These are phyloP conservation scores for Rhinolophus sinicus DNA, from an alignment of 2,113 vertebrate genomes.

Conservation along the genomic window DNA sequence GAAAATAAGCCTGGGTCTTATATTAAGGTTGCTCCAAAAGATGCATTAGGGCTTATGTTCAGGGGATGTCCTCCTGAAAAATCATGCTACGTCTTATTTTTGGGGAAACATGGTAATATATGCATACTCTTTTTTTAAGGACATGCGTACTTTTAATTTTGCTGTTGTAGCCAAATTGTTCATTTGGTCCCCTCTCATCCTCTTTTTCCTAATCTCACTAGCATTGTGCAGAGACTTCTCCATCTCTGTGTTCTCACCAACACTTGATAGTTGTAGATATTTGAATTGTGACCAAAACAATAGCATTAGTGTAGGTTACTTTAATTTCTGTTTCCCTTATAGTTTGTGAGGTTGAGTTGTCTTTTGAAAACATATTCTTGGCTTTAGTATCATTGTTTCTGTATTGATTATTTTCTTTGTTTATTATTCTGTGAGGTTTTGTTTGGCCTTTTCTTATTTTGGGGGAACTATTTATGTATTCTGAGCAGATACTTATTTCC, in stretches of 20 bases:
- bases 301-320: neutral
- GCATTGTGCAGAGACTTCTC: neutral
- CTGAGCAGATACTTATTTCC: neutral
- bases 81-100: no score
- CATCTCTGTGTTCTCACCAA: neutral
- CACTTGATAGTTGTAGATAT: neutral
- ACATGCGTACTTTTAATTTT: neutral
- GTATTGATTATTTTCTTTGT: neutral
- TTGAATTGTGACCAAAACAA: neutral
- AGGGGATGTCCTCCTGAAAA: no score
- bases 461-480: neutral
- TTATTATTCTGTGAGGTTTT: neutral
- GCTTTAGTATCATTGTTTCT: neutral
- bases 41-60: no score
- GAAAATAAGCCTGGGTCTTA: no score
- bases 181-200: neutral
- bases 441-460: neutral
- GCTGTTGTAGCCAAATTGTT: neutral
- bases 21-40: no score
- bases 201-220: neutral
- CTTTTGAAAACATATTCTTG: neutral
- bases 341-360: neutral
- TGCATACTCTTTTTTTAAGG: neutral
- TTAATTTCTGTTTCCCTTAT: neutral
- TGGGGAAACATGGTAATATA: neutral